Evolutionary conservation across 2,797 vertebrate species (phyloP).

Genomic region (Valencia hispanica): DNA sequence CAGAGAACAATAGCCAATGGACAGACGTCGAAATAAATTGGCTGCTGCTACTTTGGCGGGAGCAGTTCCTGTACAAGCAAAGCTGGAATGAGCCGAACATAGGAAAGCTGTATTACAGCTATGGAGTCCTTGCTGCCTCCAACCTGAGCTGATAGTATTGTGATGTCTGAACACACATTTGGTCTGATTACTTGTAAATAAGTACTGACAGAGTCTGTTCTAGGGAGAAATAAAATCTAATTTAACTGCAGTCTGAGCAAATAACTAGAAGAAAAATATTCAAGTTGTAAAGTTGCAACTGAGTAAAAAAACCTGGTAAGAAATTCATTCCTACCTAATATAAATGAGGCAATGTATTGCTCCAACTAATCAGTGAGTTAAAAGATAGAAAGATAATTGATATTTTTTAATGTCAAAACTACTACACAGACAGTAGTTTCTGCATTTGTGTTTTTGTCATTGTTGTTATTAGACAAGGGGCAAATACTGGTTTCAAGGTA

Average conservation of each 20-base stretch:
- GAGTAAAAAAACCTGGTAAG: background rate
- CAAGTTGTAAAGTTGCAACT: background rate
- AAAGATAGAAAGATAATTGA: background rate
- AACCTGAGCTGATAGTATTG: background rate
- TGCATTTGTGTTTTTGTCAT: background rate
- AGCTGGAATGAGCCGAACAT: background rate
- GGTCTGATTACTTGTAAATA: conserved; percentile 2
- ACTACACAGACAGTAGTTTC: background rate
- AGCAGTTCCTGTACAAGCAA: background rate
- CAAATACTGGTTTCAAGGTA: background rate
- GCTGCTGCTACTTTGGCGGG: conserved; percentile 3
- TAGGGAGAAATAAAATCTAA: background rate
- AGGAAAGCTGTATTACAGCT: conserved; percentile 7
- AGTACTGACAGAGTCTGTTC: background rate
- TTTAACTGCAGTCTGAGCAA: background rate
- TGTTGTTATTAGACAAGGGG: background rate
- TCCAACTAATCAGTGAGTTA: background rate
- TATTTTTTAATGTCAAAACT: background rate
- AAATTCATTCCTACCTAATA: background rate
- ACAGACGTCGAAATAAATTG: conserved; percentile 5
- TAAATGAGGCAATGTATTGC: background rate
- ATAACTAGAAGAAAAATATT: background rate
- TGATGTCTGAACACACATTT: background rate
- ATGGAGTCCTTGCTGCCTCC: background rate
- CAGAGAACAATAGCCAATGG: background rate